phyloP scores from a whole-genome alignment of 2,113 vertebrate species.

The Spilogale gracilis region DNA sequence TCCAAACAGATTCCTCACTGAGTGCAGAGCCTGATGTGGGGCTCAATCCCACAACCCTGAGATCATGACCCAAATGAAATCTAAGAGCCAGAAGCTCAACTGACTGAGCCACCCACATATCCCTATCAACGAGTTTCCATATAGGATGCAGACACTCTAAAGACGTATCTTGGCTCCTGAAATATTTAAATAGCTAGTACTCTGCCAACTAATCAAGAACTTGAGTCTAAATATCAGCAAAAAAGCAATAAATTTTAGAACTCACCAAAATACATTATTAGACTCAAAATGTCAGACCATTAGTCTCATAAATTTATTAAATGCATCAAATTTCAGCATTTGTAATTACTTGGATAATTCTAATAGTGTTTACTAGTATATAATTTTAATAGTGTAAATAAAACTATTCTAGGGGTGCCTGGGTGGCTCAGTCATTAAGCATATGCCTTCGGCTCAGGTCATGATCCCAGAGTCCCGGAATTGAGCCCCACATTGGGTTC shows the following conservation, averaged over 20 bases:
- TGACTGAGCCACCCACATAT: not conserved
- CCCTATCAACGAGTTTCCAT: not conserved
- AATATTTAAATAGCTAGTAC: not conserved
- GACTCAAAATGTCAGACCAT: not conserved
- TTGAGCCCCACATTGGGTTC: too few relatives aligned
- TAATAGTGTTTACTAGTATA: not conserved
- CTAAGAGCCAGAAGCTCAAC: not conserved
- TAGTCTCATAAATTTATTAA: not conserved
- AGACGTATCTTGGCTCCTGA: not conserved
- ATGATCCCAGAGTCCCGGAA: too few relatives aligned
- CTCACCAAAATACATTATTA: not conserved
- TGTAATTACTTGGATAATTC: not conserved
- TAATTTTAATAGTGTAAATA: not conserved
- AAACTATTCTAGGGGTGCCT: not conserved
- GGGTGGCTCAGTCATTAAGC: too few relatives aligned
- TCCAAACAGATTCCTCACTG: not conserved
- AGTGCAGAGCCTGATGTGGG: not conserved
- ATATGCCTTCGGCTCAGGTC: too few relatives aligned
- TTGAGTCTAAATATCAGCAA: not conserved
- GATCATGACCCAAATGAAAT: not conserved
- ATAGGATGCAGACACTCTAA: not conserved
- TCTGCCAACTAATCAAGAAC: not conserved
- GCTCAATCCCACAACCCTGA: not conserved
- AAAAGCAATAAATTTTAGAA: not conserved
- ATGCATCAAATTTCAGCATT: not conserved